A percentile compares a stretch with the other conserved stretches of the same genome.
Evolutionary conservation across 2,113 vertebrate genomes (phyloP).

Genomic region (Cryptomyrus ogoouensis): DNA sequence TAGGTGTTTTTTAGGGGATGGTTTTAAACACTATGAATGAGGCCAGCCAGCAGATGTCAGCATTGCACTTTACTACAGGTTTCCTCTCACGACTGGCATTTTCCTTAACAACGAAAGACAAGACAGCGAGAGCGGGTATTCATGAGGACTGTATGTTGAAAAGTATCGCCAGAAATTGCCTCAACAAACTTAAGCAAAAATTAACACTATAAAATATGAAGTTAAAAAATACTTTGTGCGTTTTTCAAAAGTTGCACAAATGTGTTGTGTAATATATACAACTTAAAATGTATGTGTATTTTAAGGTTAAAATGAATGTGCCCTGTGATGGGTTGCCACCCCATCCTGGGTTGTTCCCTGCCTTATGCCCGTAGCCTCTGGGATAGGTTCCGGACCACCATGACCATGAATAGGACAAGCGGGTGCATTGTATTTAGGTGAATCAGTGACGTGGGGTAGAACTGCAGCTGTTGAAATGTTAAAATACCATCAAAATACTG

Average conservation of each 20-base stretch:
- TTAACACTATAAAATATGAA: not conserved
- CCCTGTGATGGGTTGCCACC: not conserved
- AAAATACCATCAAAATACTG: no score
- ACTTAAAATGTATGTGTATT: not conserved
- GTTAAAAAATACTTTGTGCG: not conserved
- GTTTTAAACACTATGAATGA: not conserved
- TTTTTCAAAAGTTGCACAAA: not conserved
- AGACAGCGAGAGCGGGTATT: not conserved
- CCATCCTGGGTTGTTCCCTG: not conserved
- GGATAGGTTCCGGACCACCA: not conserved
- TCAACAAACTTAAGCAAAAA: not conserved
- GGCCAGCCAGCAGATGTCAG: not conserved
- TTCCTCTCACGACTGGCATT: not conserved
- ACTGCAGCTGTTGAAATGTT: no score
- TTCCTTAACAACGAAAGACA: not conserved
- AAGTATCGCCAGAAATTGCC: not conserved
- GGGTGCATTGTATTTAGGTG: no score
- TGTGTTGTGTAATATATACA: not conserved
- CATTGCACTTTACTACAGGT: not conserved
- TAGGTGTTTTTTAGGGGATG: not conserved
- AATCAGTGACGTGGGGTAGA: no score
- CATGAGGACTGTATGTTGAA: not conserved
- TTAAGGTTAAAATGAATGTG: not conserved
- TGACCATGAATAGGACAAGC: no score
- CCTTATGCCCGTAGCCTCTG: not conserved